phyloP scores from a whole-genome alignment of 2,888 invertebrate species.

The Fissipunctia ypsillon region DNA sequence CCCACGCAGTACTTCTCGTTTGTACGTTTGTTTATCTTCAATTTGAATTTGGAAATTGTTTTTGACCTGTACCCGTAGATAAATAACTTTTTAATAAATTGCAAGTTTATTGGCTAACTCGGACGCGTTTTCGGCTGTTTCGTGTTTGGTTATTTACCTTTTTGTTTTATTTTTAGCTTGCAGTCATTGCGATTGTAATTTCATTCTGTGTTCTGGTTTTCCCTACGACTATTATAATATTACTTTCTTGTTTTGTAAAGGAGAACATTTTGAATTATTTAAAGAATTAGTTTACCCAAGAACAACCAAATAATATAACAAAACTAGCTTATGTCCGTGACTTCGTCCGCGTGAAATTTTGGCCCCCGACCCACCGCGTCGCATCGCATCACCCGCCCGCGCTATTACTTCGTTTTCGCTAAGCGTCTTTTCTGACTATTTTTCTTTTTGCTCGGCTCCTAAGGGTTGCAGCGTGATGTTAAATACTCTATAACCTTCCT shows the following conservation, averaged over 20 bases:
- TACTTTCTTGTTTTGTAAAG: background rate
- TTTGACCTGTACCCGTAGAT: slow-evolving; percentile 59
- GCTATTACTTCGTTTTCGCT: too few relatives aligned
- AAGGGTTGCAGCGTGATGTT: too few relatives aligned
- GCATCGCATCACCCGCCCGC: too few relatives aligned
- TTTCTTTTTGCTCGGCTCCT: too few relatives aligned
- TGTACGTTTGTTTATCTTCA: slow-evolving; percentile 67
- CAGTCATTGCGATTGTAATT: slow-evolving; percentile 29
- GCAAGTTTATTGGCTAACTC: slow-evolving; percentile 55
- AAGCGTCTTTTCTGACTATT: too few relatives aligned
- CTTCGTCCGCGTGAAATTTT: too few relatives aligned
- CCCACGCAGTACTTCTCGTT: slow-evolving; percentile 62
- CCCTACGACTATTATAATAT: background rate
- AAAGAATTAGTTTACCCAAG: background rate
- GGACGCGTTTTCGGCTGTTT: slow-evolving; percentile 31
- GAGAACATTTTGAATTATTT: background rate
- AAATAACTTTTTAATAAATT: slow-evolving; percentile 62
- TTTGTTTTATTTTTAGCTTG: slow-evolving; percentile 36
- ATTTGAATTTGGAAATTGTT: slow-evolving; percentile 71
- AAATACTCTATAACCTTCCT: too few relatives aligned
- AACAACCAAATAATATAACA: slow-evolving; percentile 11
- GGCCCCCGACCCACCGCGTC: too few relatives aligned
- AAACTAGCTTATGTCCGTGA: too few relatives aligned
- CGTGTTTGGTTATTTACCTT: slow-evolving; percentile 34
- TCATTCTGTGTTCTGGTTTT: slow-evolving; percentile 20